Percentiles rank a stretch among this genome's conserved stretches.
phyloP scores from a whole-genome alignment of 2,113 vertebrate species.

The Nothocercus julius region DNA sequence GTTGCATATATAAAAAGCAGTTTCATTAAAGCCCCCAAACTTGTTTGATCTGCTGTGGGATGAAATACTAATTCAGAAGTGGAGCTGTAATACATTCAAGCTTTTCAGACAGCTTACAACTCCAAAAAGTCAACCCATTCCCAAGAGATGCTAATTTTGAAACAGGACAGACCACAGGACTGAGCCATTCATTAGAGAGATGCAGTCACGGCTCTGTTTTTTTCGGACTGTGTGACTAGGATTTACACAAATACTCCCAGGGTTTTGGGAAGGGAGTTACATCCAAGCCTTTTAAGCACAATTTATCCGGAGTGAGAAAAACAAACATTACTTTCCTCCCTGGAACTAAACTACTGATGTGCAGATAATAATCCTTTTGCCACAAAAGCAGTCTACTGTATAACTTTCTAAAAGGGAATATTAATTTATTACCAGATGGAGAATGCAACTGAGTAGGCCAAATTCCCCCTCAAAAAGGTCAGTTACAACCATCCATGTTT shows the following conservation, averaged over 20 bases:
- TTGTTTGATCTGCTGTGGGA: slow-evolving; percentile 8
- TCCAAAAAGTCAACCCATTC: slow-evolving; percentile 15
- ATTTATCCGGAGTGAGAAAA: slow-evolving; percentile 25
- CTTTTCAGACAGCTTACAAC: slow-evolving; percentile 23
- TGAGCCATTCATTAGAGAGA: slow-evolving; percentile 33
- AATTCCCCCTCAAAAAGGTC: not conserved
- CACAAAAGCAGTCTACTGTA: not conserved
- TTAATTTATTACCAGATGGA: not conserved
- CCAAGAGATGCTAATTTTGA: slow-evolving; percentile 48
- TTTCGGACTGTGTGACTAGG: slow-evolving; percentile 27
- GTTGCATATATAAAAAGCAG: not conserved
- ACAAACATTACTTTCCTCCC: slow-evolving; percentile 1
- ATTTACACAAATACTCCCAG: slow-evolving; percentile 38
- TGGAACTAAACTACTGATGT: slow-evolving; percentile 30
- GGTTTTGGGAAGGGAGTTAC: not conserved
- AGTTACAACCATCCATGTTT: not conserved
- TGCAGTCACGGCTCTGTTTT: slow-evolving; percentile 4
- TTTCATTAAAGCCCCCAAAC: slow-evolving; percentile 38
- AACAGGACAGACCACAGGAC: slow-evolving; percentile 45
- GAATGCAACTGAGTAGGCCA: not conserved
- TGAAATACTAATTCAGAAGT: slow-evolving; percentile 13
- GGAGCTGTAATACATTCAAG: slow-evolving; percentile 24
- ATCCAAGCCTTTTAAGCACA: slow-evolving; percentile 19
- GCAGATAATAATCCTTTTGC: slow-evolving; percentile 1
- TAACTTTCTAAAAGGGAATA: slow-evolving; percentile 10